Conservation (phyloP, 2,797 vertebrate genomes). For the Micromesistius poutassou region DNA sequence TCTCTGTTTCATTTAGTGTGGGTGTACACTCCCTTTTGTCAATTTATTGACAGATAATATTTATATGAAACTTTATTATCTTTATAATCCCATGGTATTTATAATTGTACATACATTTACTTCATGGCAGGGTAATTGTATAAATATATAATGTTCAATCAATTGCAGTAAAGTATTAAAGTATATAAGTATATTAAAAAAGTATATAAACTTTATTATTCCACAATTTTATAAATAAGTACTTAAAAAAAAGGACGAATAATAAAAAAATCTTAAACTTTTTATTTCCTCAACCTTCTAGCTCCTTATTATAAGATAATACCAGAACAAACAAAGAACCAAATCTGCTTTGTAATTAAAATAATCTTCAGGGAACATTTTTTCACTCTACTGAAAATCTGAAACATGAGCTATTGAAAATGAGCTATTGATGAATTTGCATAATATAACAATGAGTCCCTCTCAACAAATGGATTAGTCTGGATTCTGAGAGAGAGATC, state of each 20-base stretch:
- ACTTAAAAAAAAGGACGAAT: constrained; percentile 37
- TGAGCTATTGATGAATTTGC: constrained; percentile 75
- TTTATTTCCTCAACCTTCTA: constrained; percentile 54
- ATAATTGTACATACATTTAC: background rate
- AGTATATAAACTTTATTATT: constrained; percentile 32
- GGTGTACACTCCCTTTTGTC: background rate
- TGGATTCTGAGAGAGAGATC: constrained; percentile 70
- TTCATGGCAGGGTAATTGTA: background rate
- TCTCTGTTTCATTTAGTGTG: background rate
- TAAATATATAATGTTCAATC: background rate
- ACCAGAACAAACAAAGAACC: constrained; percentile 67
- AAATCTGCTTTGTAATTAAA: constrained; percentile 71
- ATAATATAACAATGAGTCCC: constrained; percentile 80
- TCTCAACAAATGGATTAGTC: constrained; percentile 81
- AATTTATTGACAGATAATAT: background rate
- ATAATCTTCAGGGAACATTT: constrained; percentile 67
- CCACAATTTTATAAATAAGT: constrained; percentile 33
- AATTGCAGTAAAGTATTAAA: background rate
- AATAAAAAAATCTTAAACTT: constrained; percentile 43
- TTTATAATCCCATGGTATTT: background rate
- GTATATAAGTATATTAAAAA: no score
- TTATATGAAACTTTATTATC: background rate
- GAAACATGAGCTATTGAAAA: constrained; percentile 79
- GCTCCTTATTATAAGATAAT: constrained; percentile 61
- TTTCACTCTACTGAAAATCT: constrained; percentile 70